Percentiles rank a stretch among this genome's conserved stretches.
phyloP scores from a whole-genome alignment of 2,113 vertebrate species.

The Phalacrocorax aristotelis region DNA sequence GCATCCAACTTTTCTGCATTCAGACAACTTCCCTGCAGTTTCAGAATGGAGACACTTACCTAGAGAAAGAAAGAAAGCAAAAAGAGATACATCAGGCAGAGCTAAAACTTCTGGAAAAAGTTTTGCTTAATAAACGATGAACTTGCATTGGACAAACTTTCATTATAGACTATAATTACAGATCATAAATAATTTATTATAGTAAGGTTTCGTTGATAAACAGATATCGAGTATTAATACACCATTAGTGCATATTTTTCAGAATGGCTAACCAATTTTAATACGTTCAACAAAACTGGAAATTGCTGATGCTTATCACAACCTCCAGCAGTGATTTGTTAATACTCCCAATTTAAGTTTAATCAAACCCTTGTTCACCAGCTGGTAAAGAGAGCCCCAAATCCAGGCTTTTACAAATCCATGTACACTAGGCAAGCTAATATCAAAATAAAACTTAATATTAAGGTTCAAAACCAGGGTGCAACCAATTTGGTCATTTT shows the following conservation, averaged over 20 bases:
- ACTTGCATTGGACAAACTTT: not conserved
- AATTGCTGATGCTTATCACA: slow-evolving; percentile 35
- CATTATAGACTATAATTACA: slow-evolving; percentile 19
- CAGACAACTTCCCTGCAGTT: not conserved
- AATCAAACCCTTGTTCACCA: slow-evolving; percentile 3
- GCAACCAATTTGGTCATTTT: not conserved
- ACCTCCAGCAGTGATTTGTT: not conserved
- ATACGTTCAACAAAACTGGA: slow-evolving; percentile 27
- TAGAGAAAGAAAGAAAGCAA: not conserved
- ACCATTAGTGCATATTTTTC: not conserved
- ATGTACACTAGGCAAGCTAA: rapidly evolving
- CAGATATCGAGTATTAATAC: slow-evolving; percentile 42
- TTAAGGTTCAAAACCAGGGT: not conserved
- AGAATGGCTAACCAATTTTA: slow-evolving; percentile 12
- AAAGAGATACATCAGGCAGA: not conserved
- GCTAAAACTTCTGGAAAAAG: not conserved
- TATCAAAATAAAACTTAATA: not conserved
- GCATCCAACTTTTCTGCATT: not conserved
- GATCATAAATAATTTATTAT: slow-evolving; percentile 26
- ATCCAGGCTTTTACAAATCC: not conserved
- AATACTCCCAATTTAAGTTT: not conserved
- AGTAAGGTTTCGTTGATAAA: slow-evolving; percentile 25
- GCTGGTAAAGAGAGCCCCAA: not conserved
- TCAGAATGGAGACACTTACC: slow-evolving; percentile 70
- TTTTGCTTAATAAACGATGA: not conserved